Base-by-base conservation (phyloP, 1,140 invertebrate species). In the Contarinia nasturtii region DNA sequence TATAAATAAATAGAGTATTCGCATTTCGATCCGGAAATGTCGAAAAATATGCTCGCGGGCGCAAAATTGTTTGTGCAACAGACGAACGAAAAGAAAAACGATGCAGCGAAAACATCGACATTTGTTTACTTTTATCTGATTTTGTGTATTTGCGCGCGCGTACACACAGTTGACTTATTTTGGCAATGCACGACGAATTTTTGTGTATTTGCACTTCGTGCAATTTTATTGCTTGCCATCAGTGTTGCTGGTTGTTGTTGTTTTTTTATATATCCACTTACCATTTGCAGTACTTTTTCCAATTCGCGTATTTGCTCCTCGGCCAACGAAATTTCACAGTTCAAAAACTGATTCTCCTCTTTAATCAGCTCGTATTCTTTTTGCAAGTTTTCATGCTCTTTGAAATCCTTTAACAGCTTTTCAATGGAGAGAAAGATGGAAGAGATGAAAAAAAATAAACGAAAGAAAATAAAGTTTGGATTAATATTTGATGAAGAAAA, bases 291-390 rank as follows among this genome's bases (percentile, higher is more conserved):
- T 11, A 52, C 52, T 40, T 55, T 58, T 48, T 64, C 60, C 11
- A 55, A 53, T 17, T 54, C 51, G 8, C 57, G 42, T 37, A 64
- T 54, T 49, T 64, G 59, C 43, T 61, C 52, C 53, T 61, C 64
- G 44, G 62, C 56, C 49, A 62, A 51, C 50, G 53, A 55, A 46
- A 63, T 43, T 49, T 64, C 61, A 2, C 41, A 27, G 40, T 60
- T 52, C 44, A 62, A 48, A 12, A 54, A 50, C 12, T 57, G 53
- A 47, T 62, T 61, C 46, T 63, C 57, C 51, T 63, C 58, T n/a
- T 61, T 55, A 45, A 60, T 52, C 44, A 52, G 53, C 52, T 63
- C 60, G 43, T 59, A 54, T 51, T 63, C 60, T 46, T 62, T 63
- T 44, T 63, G 60, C 47, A 63, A 44, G 44, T 63, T 63, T 45